phyloP scores from a whole-genome alignment of 2,113 vertebrate species.

The Hippocampus barbouri region DNA sequence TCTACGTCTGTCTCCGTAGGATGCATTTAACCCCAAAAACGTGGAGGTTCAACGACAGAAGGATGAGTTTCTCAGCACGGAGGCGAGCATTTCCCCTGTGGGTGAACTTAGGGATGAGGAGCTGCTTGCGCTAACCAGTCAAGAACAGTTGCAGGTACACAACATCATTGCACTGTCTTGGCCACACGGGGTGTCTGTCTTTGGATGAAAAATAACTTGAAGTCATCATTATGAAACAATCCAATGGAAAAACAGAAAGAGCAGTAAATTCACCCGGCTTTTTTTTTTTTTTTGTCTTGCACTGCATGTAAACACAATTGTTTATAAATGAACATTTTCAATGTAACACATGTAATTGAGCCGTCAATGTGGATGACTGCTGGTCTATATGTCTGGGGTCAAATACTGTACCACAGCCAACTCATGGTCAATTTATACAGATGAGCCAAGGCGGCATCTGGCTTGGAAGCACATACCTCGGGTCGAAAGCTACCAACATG shows the following conservation, averaged over 20 bases:
- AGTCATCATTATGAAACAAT: background rate
- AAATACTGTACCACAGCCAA: too few species aligned
- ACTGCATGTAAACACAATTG: too few species aligned
- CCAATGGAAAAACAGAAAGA: background rate
- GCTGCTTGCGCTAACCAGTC: conserved; percentile 54
- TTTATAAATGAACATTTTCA: too few species aligned
- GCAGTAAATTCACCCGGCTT: background rate
- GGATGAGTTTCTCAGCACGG: conserved; percentile 11
- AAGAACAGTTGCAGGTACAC: conserved; percentile 71
- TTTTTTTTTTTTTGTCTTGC: too few species aligned
- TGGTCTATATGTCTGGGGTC: too few species aligned
- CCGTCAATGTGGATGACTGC: too few species aligned
- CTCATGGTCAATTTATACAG: too few species aligned
- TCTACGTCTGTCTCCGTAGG: conserved; percentile 34
- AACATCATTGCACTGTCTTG: background rate
- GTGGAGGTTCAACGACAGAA: conserved; percentile 19
- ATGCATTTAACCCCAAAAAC: conserved; percentile 16
- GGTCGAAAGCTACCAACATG: too few species aligned
- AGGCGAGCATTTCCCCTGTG: conserved; percentile 33
- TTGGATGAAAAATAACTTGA: too few species aligned
- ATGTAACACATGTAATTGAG: too few species aligned
- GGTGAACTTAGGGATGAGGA: conserved; percentile 48
- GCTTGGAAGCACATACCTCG: too few species aligned
- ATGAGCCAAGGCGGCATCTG: too few species aligned
- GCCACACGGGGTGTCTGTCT: background rate